Evolutionary conservation across 2,888 invertebrate species (phyloP).

Genomic region (Cerceris rybyensis): DNA sequence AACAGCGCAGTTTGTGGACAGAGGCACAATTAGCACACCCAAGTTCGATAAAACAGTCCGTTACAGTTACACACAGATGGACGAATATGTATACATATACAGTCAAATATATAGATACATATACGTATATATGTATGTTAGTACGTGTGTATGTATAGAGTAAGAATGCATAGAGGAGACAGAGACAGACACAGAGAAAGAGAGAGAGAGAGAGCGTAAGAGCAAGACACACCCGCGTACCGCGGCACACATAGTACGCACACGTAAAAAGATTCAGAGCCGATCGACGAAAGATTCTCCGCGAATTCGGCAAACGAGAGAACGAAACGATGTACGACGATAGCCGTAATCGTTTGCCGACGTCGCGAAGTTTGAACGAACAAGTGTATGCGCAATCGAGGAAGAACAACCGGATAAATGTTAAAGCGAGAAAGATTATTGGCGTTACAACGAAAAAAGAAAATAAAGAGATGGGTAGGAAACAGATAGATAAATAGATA

Average conservation of each 20-base stretch:
- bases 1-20: constrained; percentile 81
- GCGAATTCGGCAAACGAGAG: too few relatives aligned
- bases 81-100: constrained; percentile 21
- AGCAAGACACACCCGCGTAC: too few relatives aligned
- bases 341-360: background rate
- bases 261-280: constrained; percentile 6
- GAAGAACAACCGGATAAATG: background rate
- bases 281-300: too few relatives aligned
- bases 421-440: background rate
- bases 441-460: background rate
- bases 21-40: constrained; percentile 81
- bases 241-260: background rate
- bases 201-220: background rate
- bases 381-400: background rate
- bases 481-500: background rate
- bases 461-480: background rate
- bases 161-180: constrained; percentile 8
- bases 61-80: constrained; percentile 61
- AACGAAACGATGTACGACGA: too few relatives aligned
- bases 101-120: constrained; percentile 24
- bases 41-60: constrained; percentile 74
- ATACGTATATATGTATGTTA: constrained; percentile 33
- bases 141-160: background rate
- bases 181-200: constrained; percentile 2
- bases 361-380: background rate